Base-by-base conservation (phyloP, 2,888 invertebrate genomes). In the Leptinotarsa rubiginosa region DNA sequence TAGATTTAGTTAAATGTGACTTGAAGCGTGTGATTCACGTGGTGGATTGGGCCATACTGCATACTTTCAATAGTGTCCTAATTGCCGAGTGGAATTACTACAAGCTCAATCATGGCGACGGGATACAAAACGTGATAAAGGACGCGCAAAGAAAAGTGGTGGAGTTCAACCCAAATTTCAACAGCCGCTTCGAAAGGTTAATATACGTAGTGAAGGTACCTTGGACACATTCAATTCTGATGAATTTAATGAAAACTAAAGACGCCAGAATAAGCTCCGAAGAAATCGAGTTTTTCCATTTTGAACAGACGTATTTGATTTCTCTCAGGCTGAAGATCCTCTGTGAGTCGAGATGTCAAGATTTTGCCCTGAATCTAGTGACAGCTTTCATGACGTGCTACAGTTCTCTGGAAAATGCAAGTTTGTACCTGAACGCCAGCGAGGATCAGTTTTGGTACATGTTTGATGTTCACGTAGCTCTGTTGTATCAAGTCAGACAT, bases 301-400 rank as follows among this genome's bases (percentile, higher is more conserved):
- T 87, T 78, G 92, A 92, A 86, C 89, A 89, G 72, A 90, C 90
- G 67, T 89, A 90, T 84, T 86, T 91, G 81, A 87, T 91, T 77
- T 89, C 89, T 64, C 89, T 91, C 84, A 88, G 92, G 80, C 85
- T 92, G 80, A 90, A 90, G 82, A 90, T 90, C 83, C 87, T 92
- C 76, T 90, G 91, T 83, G 90, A 91, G 85, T 89, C 90, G 76
- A 89, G 90, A 79, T 91, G 91, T 86, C 91, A 91, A 86, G 91
- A 91, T 84, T 86, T 92, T 76, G 92, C 92, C 75, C 86, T 91
- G 70, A 90, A 90, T 84, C 88, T 92, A 80, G 90, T 90, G 47
- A 89, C 89, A 59, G 89, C 90, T 72, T 87, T 86, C 69, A 83
- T 87, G 79, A 83, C 82, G 69, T 88, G 85, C 73, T 83, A 87